Base-by-base conservation (phyloP, 2,797 vertebrate genomes). In the Mustela erminea region DNA sequence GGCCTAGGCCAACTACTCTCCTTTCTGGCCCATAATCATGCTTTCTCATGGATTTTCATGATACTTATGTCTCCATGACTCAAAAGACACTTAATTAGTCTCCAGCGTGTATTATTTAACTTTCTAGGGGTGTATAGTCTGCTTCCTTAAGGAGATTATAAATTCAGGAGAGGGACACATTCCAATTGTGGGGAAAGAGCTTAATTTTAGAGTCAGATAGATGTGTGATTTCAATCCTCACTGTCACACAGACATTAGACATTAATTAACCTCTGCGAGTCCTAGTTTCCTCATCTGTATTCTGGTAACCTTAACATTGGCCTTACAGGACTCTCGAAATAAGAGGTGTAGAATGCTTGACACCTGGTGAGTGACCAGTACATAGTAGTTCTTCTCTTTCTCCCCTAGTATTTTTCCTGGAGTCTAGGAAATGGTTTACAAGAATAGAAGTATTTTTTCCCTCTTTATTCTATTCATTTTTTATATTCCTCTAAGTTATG, bases 141-240 rank as follows among this genome's bases (percentile, higher is more conserved):
- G 52, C 60, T 87, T 93, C 77, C 64, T 92, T 56, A 74, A 89
- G 80, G 35, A 82, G 80, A 70, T 92, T 54, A 21, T 80, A 25
- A 86, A 49, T 81, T 90, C 49, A 62, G 58, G 25, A 81, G 20
- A 75, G 62, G 49, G 15, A 78, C 15, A 84, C 6, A 89, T 54
- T 93, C 32, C 49, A 70, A 7, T 43, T 91, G 27, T 38, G 32
- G 52, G 38, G 18, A 77, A 88, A 70, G 64, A 75, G 35, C 35
- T 96, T 91, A 95, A 18, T 75, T 93, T 96, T 91, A 74, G 62
- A 86, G n/a, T 85, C 87, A 96, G 46, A 60, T 52, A 78, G 29
- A 54, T 54, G 7, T 23, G 7, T 83, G 56, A 85, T 95, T 95
- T 75, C 32, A 70, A 80, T 95, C 23, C 58, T 90, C 35, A 68